Evolutionary conservation across 2,888 invertebrate species (phyloP), one percentile per base, ranked within the genome.

Genomic region (Dyspetes luteomarginatus): DNA sequence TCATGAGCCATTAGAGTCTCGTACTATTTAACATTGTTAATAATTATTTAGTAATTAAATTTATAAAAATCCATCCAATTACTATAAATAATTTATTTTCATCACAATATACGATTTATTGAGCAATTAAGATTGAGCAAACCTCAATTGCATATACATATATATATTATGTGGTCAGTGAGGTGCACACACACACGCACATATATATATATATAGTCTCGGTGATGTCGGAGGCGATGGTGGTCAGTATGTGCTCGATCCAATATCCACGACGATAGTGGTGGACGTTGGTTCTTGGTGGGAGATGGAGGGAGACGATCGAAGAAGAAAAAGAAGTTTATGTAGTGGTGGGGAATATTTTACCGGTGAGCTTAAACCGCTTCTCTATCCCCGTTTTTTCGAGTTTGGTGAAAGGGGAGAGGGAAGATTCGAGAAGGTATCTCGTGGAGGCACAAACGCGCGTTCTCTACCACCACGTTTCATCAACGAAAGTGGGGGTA

Each of bases 401-500:
- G 83, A 78, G 28, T 45, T 36, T 28, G 45, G 41, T 52, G 5
- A 58, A 56, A 82, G 69, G 78, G 82, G 85, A 64, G 81, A 75
- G 68, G 64, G 71, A 75, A 60, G 69, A 58, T 45, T 67, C 74
- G 36, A 62, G 64, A 55, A 75, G 73, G 67, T 45, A 73, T 76
- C 75, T 79, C 77, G 90, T 89, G 48, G 24, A n/a, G 68, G 26
- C 56, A 28, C 30, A 36, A 26, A n/a, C 75, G 26, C 56, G 45
- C 30, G 36, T 30, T 17, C 28, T 24, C 3, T 22, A 24, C 56
- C 65, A 68, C n/a, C n/a, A 36, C 36, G 36, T 36, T 36, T 36
- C 7, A n/a, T n/a, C n/a, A 36, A 36, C 26, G 56, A 72, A 85
- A 85, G 90, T 89, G 90, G 90, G 91, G 90, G 89, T 89, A 89